Base-by-base conservation (phyloP, 2,797 vertebrate genomes). In the Cephalopachus bancanus region DNA sequence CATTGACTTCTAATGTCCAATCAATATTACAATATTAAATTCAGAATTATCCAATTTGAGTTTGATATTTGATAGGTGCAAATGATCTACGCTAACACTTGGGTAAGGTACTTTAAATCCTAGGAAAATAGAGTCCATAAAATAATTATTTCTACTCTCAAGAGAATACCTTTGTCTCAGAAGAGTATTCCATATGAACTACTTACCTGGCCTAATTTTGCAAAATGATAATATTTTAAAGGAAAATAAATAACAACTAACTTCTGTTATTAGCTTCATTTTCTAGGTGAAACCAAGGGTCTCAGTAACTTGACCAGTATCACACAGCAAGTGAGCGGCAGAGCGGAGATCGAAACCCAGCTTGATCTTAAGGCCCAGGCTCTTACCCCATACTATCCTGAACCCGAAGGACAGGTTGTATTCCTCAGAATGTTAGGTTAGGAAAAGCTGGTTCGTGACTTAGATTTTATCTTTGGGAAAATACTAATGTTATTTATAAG, bases 151-250 rank as follows among this genome's bases (percentile, higher is more conserved):
- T 88, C 78, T 75, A 80, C 24, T 76, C 22, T 55, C 89, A 79
- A 93, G 26, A 24, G 24, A 53, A 74, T 65, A 80, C 1, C 15
- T 93, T 93, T 83, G 69, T n/a, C 49, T 87, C n/a, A 92, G 89
- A 81, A 85, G 89, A 96, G 2, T 59, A 93, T 64, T 74, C 64
- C 8, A 30, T 15, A 12, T 59, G 72, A 93, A 37, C 17, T 71
- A 60, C 11, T 84, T 30, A 51, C 19, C 80, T 69, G 91, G 57
- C 51, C 59, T 91, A 91, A 76, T 84, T 95, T 62, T 86, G 17
- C 28, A 91, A 96, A 96, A 75, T 44, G 16, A 16, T 30, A 64
- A 12, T 44, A 76, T 80, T 96, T 93, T 92, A 89, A 91, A 92
- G 84, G 88, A 91, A 87, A 93, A 81, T 17, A 74, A 85, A 24